Percentiles rank a stretch among this genome's conserved stretches.
phyloP scores from a whole-genome alignment of 2,113 vertebrate species.

The Rana temporaria region DNA sequence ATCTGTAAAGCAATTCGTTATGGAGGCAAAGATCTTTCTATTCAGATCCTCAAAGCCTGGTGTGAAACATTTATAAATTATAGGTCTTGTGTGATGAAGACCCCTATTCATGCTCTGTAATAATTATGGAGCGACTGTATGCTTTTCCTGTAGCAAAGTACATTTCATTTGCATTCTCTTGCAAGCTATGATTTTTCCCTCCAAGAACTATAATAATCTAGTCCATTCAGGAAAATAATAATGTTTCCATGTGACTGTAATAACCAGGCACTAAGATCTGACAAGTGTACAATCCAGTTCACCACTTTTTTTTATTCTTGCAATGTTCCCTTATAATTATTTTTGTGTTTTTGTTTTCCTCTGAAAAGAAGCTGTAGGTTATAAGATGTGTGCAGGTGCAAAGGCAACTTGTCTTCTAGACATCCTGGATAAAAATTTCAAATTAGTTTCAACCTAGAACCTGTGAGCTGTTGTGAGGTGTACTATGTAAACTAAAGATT shows the following conservation, averaged over 20 bases:
- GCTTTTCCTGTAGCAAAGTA: constrained; percentile 46
- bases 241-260: constrained; percentile 52
- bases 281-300: constrained; percentile 41
- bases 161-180: constrained; percentile 31
- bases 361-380: background rate
- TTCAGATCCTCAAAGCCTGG: constrained; percentile 34
- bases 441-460: too few relatives aligned
- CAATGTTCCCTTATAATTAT: constrained; percentile 37
- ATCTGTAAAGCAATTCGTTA: background rate
- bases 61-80: constrained; percentile 51
- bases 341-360: constrained; percentile 28
- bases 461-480: too few relatives aligned
- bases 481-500: too few relatives aligned
- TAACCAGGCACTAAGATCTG: constrained; percentile 39
- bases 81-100: constrained; percentile 45
- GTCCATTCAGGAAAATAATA: constrained; percentile 57
- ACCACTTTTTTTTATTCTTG: constrained; percentile 24
- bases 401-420: background rate
- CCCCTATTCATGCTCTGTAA: constrained; percentile 33
- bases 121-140: constrained; percentile 47
- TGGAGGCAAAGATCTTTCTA: background rate
- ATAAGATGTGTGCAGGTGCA: constrained; percentile 17
- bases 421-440: too few relatives aligned
- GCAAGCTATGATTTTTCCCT: constrained; percentile 54
- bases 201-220: constrained; percentile 55